Evolutionary conservation across 2,797 vertebrate species (phyloP).

Genomic region (Siniperca undulata): DNA sequence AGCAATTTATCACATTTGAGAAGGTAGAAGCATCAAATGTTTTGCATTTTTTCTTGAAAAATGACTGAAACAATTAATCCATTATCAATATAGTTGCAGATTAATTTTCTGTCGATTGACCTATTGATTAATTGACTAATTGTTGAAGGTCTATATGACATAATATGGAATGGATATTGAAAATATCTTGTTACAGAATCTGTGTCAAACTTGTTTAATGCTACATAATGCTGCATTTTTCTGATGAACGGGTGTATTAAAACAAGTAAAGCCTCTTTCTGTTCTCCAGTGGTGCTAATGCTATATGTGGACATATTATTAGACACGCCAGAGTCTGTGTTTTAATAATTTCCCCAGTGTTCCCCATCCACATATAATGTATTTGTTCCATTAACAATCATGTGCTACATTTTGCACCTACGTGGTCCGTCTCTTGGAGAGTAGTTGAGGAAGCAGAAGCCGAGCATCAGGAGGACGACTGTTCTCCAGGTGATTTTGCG

Average conservation of each 20-base stretch:
- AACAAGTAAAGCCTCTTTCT: constrained; percentile 7
- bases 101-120: background rate
- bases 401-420: constrained; percentile 62
- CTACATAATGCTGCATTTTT: background rate
- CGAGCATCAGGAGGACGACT: constrained; percentile 75
- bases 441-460: constrained; percentile 87
- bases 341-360: background rate
- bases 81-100: too few relatives aligned
- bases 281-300: constrained; percentile 11
- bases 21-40: background rate
- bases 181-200: constrained; percentile 7
- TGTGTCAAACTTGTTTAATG: background rate
- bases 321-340: background rate
- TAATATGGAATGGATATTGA: constrained; percentile 7
- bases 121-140: background rate
- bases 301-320: constrained; percentile 20
- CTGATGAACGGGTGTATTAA: constrained; percentile 18
- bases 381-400: background rate
- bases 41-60: background rate
- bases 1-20: background rate
- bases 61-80: background rate
- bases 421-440: constrained; percentile 82
- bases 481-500: constrained; percentile 81
- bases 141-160: background rate
- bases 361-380: background rate